Base-by-base conservation (phyloP, 2,888 invertebrate species). In the Portevinia maculata region DNA sequence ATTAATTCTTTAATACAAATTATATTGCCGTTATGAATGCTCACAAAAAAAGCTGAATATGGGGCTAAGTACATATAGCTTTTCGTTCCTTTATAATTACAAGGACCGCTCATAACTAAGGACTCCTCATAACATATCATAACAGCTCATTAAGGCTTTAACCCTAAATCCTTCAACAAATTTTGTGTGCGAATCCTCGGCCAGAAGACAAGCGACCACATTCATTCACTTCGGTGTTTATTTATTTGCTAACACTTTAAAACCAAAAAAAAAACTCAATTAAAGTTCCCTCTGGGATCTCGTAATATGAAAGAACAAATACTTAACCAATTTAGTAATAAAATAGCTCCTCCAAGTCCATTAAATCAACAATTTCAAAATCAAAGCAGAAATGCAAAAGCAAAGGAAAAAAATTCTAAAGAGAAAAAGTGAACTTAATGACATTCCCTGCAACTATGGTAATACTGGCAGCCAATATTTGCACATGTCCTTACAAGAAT, bases 391-490 rank as follows among this genome's bases (percentile, higher is more conserved):
- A 30, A 39, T 17, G 9, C 13, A 28, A 8, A 41, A 32, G 21
- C 9, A 15, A 24, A 8, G 37, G 15, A 37, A 32, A 69, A 76
- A 62, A 71, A 78, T 48, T 65, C 52, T 46, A 65, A 32, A 8
- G 41, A 62, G 39, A 48, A 48, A 44, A 41, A 30, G 28, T 3
- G 62, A 50, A 70, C 79, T 81, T 64, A 70, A 62, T 75, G 53
- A 19, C 75, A 81, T 81, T 81, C 81, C 52, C 52, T 76, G 59
- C 53, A 46, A 65, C 81, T 76, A n/a, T n/a, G 60, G 70, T 71
- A 70, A 71, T 76, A 81, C 76, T 52, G 46, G 53, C 60, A 81
- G 76, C 59, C 70, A 81, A 81, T 81, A 76, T 81, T 81, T 76
- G 62, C 79, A 65, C 81, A 81, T 81, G 76, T 76, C 76, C 81